Percentiles rank a stretch among this genome's conserved stretches.
phyloP scores from a whole-genome alignment of 2,113 vertebrate genomes.

The Centropus unirufus region DNA sequence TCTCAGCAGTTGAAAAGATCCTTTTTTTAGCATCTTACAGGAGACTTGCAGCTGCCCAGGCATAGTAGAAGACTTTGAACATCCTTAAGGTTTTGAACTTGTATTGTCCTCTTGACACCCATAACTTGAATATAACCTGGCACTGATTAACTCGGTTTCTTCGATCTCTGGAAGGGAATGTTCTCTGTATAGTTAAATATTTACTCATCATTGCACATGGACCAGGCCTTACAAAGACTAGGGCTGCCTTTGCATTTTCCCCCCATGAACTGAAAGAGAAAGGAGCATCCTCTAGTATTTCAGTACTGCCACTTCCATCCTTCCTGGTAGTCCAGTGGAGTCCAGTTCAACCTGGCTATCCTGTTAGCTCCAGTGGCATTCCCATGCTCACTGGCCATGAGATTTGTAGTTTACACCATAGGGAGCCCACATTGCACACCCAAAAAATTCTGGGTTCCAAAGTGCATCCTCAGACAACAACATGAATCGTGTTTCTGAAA shows the following conservation, averaged over 20 bases:
- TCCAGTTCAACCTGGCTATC: neutral
- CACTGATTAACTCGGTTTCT: constrained; percentile 61
- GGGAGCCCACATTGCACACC: neutral
- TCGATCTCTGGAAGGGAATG: constrained; percentile 54
- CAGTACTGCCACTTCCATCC: neutral
- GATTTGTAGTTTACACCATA: neutral
- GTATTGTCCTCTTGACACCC: constrained; percentile 22
- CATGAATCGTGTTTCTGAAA: neutral
- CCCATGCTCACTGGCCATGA: neutral
- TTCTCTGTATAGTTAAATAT: constrained; percentile 70
- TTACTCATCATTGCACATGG: constrained; percentile 21
- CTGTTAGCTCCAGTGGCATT: neutral
- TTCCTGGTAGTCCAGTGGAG: neutral
- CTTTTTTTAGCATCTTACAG: neutral
- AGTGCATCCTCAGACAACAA: neutral
- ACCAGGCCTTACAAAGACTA: constrained; percentile 3
- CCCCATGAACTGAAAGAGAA: neutral
- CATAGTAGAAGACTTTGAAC: constrained; percentile 30
- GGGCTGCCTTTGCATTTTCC: constrained; percentile 2
- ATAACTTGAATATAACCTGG: constrained; percentile 9
- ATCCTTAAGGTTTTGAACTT: constrained; percentile 50
- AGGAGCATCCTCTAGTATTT: neutral
- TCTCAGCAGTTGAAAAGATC: neutral
- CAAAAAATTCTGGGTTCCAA: neutral
- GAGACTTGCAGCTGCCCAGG: neutral